phyloP scores from a whole-genome alignment of 2,888 invertebrate genomes.

The Trachelus troglodyta region DNA sequence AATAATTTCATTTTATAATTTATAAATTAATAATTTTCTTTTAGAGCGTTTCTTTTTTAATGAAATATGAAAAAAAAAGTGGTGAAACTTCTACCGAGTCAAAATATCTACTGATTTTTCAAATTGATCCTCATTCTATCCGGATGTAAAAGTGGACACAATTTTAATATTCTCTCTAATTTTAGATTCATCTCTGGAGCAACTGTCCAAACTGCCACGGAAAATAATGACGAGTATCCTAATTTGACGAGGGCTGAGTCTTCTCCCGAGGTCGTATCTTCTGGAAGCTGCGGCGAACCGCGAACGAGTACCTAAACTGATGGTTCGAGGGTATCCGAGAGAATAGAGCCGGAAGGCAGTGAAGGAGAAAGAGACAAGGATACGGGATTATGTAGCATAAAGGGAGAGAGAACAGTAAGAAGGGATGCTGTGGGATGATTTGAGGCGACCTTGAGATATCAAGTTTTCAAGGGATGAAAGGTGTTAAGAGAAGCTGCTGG shows the following conservation, averaged over 20 bases:
- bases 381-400: not conserved
- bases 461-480: not conserved
- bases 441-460: not conserved
- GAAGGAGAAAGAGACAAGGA: not conserved
- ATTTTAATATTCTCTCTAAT: not conserved
- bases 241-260: not conserved
- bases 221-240: not conserved
- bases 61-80: no score
- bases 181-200: not conserved
- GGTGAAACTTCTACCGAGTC: not conserved
- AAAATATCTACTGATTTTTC: not conserved
- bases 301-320: not conserved
- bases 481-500: not conserved
- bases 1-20: no score
- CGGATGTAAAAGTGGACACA: not conserved
- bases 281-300: not conserved
- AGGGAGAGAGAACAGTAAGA: not conserved
- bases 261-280: not conserved
- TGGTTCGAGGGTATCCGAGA: no score
- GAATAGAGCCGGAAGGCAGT: not conserved
- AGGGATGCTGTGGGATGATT: not conserved
- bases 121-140: not conserved
- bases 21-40: no score
- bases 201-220: not conserved
- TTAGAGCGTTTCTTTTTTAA: not conserved